A percentile compares a stretch with the other conserved stretches of the same genome.
phyloP scores from a whole-genome alignment of 1,140 invertebrate genomes.

The Caerostris extrusa region DNA sequence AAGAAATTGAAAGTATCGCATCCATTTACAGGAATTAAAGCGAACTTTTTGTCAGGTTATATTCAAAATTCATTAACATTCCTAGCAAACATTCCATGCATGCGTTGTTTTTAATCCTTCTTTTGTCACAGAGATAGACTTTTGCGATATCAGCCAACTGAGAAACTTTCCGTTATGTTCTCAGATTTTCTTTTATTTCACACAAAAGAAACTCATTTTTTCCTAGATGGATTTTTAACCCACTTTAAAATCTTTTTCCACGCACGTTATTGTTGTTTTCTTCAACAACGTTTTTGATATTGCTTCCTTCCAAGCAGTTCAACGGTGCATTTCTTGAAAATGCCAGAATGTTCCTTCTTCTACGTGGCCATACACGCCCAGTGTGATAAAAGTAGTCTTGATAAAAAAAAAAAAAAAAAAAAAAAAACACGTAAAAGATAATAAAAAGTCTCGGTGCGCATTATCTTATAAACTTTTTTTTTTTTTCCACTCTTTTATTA shows the following conservation, averaged over 20 bases:
- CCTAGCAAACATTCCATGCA: background rate
- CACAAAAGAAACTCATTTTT: constrained; percentile 19
- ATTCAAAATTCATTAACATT: background rate
- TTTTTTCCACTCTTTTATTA: background rate
- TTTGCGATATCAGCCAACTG: background rate
- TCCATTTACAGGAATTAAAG: no score
- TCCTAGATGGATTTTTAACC: no score
- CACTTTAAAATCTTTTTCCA: no score
- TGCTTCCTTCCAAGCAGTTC: background rate
- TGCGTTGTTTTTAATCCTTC: background rate
- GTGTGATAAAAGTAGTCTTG: background rate
- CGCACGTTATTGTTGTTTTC: no score
- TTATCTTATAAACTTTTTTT: background rate
- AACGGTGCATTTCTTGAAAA: background rate
- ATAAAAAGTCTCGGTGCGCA: background rate
- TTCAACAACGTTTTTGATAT: no score
- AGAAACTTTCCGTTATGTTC: background rate
- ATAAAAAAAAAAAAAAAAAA: background rate
- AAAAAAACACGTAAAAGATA: constrained; percentile 1
- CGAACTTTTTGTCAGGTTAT: background rate
- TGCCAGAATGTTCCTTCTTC: background rate
- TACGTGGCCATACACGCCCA: background rate
- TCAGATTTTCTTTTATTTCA: background rate
- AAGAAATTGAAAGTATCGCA: no score
- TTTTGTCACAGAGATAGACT: background rate